A percentile compares a stretch with the other conserved stretches of the same genome.
Evolutionary conservation across 2,888 invertebrate species (phyloP).

Genomic region (Gymnoscelis rufifasciata): DNA sequence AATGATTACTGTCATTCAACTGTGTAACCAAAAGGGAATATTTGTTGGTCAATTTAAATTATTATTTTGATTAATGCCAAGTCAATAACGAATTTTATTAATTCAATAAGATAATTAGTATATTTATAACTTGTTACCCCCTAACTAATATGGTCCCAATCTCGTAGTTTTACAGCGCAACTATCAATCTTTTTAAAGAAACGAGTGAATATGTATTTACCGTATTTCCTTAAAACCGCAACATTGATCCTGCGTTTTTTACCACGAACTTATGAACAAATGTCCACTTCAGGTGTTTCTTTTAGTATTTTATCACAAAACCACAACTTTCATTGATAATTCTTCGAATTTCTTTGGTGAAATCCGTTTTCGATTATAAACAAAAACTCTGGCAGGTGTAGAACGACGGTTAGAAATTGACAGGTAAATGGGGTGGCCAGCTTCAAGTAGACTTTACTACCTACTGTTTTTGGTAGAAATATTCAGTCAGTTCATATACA

Average conservation of each 20-base stretch:
- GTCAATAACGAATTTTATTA: too few relatives aligned
- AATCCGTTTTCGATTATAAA: slow-evolving; percentile 49
- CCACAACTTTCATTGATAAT: slow-evolving; percentile 50
- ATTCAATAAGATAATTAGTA: too few relatives aligned
- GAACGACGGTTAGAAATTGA: slow-evolving; percentile 50
- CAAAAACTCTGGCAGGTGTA: slow-evolving; percentile 62
- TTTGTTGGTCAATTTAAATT: too few relatives aligned
- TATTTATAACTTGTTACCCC: not conserved
- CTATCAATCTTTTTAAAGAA: not conserved
- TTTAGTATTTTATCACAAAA: slow-evolving; percentile 12
- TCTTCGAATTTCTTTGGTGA: too few relatives aligned
- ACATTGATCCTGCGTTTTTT: slow-evolving; percentile 10
- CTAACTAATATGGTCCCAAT: slow-evolving; percentile 4
- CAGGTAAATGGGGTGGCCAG: slow-evolving; percentile 33
- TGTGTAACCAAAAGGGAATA: too few relatives aligned
- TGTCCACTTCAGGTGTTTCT: slow-evolving; percentile 13
- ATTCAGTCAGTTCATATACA: too few relatives aligned
- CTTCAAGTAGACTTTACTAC: slow-evolving; percentile 19
- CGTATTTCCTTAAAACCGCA: slow-evolving; percentile 14
- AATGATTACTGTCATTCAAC: too few relatives aligned
- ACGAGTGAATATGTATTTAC: slow-evolving; percentile 11
- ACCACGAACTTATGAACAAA: not conserved
- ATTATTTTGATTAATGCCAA: too few relatives aligned
- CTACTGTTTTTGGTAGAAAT: too few relatives aligned
- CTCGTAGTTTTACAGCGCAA: slow-evolving; percentile 2